Base-by-base conservation (phyloP, 2,888 invertebrate genomes). In the Lampropteryx suffumata region DNA sequence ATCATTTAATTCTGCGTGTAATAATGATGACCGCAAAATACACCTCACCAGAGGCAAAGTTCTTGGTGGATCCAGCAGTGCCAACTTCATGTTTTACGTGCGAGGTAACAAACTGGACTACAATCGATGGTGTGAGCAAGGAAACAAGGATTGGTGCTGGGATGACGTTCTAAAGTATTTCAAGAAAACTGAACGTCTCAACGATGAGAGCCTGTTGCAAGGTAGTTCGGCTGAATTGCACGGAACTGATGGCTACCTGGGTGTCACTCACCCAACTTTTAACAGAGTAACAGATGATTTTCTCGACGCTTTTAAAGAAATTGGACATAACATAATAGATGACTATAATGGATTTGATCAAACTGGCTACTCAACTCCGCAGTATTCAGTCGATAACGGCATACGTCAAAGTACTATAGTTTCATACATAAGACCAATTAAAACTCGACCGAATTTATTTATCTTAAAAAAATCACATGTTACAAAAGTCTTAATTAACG, bases 1-100 rank as follows among this genome's bases (percentile, higher is more conserved):
- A 14, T 14, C 24, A 9, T 35, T 24, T 21, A 17, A n/a, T n/a
- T n/a, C n/a, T n/a, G n/a, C 29, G 1, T 39, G 27, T 17, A 11
- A 37, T 1, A 7, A 35, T 5, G 4, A 29, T 8, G 26, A 24
- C 3, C 35, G 17, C 3, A 3, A 5, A 6, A 13, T 36, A 13
- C 59, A 61, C 21, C 51, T 66, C 92, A 93, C 93, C 0, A 86
- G 94, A 30, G 92, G 92, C 0, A 93, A 93, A 65, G 89, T 91
- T 7, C 73, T 93, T 11, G 95, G 95, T 0, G 95, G 95, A n/a
- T 90, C 91, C 9, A 93, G 93, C 40, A 81, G 88, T 0, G 81
- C 93, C 1, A 94, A 95, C 70, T 92, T 90, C 34, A 93, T 94
- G 93, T 64, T 92, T 1, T 93, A 94, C 64, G 78, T 93, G 0